phyloP scores from a whole-genome alignment of 2,888 invertebrate species.

The Omphaloscelis lunosa region DNA sequence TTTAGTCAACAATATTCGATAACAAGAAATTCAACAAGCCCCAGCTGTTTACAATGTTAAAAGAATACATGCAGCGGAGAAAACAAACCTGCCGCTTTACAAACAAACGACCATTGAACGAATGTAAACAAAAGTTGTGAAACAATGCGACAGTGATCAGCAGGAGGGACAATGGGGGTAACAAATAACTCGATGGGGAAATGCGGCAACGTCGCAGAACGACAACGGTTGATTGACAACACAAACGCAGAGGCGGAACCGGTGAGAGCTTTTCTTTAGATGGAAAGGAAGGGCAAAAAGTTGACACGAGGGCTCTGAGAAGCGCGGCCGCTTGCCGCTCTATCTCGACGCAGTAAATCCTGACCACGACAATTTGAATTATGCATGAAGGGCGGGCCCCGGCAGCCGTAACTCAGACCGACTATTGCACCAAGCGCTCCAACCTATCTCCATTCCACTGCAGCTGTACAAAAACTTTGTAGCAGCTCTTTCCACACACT shows the following conservation, averaged over 20 bases:
- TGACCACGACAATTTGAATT: conserved; percentile 80
- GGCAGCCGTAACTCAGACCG: conserved; percentile 62
- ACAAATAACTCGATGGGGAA: conserved; percentile 87
- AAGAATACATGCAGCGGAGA: conserved; percentile 79
- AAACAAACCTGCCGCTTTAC: conserved; percentile 81
- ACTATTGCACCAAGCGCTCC: conserved; percentile 64
- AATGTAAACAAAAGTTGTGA: conserved; percentile 87
- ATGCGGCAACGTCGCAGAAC: conserved; percentile 77
- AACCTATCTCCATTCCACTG: conserved; percentile 41
- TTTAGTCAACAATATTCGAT: conserved; percentile 78
- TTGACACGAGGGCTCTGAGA: conserved; percentile 72
- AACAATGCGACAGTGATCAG: conserved; percentile 87
- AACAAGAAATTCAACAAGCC: conserved; percentile 78
- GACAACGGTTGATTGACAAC: conserved; percentile 85
- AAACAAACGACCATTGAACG: conserved; percentile 84
- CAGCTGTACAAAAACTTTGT: conserved; percentile 32
- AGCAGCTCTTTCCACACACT: conserved; percentile 24
- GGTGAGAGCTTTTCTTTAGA: conserved; percentile 84
- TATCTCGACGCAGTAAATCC: conserved; percentile 75
- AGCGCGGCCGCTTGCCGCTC: conserved; percentile 66
- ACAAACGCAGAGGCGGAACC: conserved; percentile 84
- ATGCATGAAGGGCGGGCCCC: conserved; percentile 80
- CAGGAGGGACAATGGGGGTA: conserved; percentile 85
- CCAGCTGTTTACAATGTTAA: conserved; percentile 78
- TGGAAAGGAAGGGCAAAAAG: conserved; percentile 81